Evolutionary conservation across 1,140 invertebrate species (phyloP).

Genomic region (Drosophila nigromelanica): DNA sequence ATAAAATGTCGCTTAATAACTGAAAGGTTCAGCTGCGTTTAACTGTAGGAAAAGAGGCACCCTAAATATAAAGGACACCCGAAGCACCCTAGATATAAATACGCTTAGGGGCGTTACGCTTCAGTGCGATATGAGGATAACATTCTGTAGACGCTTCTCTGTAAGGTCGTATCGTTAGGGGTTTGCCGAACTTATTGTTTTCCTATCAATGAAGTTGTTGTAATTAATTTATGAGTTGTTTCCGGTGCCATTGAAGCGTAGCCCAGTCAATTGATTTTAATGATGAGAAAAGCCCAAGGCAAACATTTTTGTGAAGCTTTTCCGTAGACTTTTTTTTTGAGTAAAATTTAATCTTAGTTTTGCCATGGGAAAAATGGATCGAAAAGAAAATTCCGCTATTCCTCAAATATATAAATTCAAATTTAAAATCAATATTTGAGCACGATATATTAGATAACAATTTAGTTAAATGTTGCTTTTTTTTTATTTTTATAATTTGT

Average conservation of each 20-base stretch:
- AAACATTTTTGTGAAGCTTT: too few relatives aligned
- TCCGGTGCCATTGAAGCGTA: conserved; percentile 42
- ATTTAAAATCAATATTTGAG: too few relatives aligned
- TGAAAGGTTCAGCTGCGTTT: conserved; percentile 48
- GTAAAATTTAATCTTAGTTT: too few relatives aligned
- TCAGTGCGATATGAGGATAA: conserved; percentile 20
- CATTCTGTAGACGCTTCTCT: background rate
- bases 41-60: background rate
- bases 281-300: background rate
- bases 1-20: conserved; percentile 38
- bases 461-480: background rate
- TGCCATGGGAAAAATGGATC: too few relatives aligned
- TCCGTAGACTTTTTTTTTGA: too few relatives aligned
- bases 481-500: conserved; percentile 23
- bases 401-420: too few relatives aligned
- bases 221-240: conserved; percentile 72
- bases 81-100: background rate
- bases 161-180: conserved; percentile 31
- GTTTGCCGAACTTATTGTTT: conserved; percentile 41
- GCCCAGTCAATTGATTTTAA: conserved; percentile 47
- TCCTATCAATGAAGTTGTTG: conserved; percentile 59
- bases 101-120: conserved; percentile 46
- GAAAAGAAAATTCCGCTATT: too few relatives aligned
- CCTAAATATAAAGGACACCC: background rate
- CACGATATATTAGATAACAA: too few relatives aligned